Percentiles rank a stretch among this genome's conserved stretches.
Evolutionary conservation across 2,888 invertebrate genomes (phyloP).

Genomic region (Pseudococcus viburni): DNA sequence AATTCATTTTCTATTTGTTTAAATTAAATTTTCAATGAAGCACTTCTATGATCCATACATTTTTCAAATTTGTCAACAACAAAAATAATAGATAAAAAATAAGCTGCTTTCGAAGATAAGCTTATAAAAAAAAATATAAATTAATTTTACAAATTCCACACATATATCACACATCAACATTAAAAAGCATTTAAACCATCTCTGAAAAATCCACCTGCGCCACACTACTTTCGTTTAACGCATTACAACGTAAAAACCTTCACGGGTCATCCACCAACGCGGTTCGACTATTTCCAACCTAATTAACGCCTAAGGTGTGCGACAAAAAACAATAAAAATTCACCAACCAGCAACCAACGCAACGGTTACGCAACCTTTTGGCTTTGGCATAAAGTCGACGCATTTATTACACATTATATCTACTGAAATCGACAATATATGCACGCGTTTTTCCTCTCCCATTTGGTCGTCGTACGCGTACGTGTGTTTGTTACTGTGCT

Average conservation of each 20-base stretch:
- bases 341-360: not conserved
- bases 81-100: too few species aligned
- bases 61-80: too few species aligned
- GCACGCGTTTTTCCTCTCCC: constrained; percentile 21
- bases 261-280: constrained; percentile 23
- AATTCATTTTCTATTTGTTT: too few species aligned
- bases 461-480: not conserved
- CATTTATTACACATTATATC: constrained; percentile 60
- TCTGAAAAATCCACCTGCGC: not conserved
- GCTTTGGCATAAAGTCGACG: constrained; percentile 57
- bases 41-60: too few species aligned
- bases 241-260: not conserved
- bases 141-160: too few species aligned
- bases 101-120: too few species aligned
- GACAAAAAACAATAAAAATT: constrained; percentile 26
- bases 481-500: not conserved
- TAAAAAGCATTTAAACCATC: not conserved
- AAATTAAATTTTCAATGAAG: too few species aligned
- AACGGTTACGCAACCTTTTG: constrained; percentile 51
- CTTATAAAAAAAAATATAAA: too few species aligned
- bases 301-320: constrained; percentile 10
- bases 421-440: constrained; percentile 22
- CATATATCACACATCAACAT: too few species aligned
- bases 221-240: not conserved
- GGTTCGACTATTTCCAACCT: not conserved